Percentiles rank a stretch among this genome's conserved stretches.
These are phyloP conservation scores for Hassar affinis DNA, from an alignment of 2,113 vertebrate species.

Conservation along the genomic window DNA sequence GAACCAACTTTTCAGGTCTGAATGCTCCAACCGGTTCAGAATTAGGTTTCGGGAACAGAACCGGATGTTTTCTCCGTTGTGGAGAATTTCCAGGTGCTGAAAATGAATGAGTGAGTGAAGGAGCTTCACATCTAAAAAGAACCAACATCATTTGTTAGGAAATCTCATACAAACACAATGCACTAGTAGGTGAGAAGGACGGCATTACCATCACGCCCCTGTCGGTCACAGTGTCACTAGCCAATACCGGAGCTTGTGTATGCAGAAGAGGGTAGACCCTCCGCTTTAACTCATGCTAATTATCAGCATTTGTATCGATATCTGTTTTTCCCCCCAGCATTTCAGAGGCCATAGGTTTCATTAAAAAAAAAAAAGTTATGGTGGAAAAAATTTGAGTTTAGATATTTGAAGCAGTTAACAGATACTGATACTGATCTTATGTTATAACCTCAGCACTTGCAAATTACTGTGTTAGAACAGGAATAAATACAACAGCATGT, in stretches of 20 bases:
- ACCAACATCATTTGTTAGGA: neutral
- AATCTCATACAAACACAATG: neutral
- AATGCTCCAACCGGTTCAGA: too few relatives aligned
- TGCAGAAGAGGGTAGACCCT: neutral
- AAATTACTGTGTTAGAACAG: neutral
- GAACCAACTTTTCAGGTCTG: too few relatives aligned
- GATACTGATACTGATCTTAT: neutral
- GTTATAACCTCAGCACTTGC: neutral
- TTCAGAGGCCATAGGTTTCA: neutral
- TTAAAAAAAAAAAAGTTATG: neutral
- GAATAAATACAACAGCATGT: neutral
- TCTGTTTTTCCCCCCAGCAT: too few relatives aligned
- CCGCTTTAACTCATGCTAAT: neutral
- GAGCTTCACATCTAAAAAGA: too few relatives aligned
- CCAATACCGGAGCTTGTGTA: neutral
- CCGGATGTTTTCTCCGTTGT: too few relatives aligned
- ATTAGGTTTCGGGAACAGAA: too few relatives aligned
- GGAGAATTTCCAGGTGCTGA: too few relatives aligned
- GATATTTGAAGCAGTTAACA: neutral
- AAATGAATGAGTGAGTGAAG: too few relatives aligned
- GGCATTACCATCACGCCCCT: neutral
- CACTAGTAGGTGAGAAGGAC: neutral
- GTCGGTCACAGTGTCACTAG: neutral
- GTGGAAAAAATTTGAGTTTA: neutral
- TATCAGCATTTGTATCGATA: neutral